Percentiles rank a stretch among this genome's conserved stretches.
Evolutionary conservation across 2,888 invertebrate species (phyloP).

Genomic region (Apotomis capreana): DNA sequence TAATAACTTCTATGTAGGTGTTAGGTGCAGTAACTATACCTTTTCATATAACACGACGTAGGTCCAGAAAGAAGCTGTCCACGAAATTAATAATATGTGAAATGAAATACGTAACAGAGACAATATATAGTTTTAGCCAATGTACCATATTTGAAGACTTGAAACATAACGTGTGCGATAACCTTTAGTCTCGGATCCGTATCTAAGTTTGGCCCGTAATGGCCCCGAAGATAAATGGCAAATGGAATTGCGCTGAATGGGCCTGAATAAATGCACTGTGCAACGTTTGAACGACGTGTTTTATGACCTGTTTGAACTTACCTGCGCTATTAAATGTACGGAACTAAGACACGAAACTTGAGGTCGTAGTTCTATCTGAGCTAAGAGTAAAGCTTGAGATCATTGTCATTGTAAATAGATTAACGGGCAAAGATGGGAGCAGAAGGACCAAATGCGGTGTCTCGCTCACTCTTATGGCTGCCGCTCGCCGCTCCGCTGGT

Average conservation of each 20-base stretch:
- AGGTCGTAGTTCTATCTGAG: slow-evolving; percentile 14
- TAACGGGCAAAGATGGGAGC: too few relatives aligned
- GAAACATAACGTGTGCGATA: slow-evolving; percentile 30
- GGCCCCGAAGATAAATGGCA: slow-evolving; percentile 47
- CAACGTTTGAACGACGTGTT: slow-evolving; percentile 42
- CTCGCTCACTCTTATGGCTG: too few relatives aligned
- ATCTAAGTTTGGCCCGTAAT: slow-evolving; percentile 49
- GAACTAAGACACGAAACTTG: slow-evolving; percentile 41
- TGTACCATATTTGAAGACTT: not conserved
- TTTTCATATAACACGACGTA: too few relatives aligned
- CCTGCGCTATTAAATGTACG: slow-evolving; percentile 41
- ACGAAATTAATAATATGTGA: too few relatives aligned
- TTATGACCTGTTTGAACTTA: slow-evolving; percentile 42
- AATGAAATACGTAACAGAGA: not conserved
- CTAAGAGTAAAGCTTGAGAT: slow-evolving; percentile 14
- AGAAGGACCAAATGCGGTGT: too few relatives aligned
- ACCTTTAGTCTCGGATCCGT: slow-evolving; percentile 43
- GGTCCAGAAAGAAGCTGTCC: too few relatives aligned
- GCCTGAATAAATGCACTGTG: slow-evolving; percentile 43
- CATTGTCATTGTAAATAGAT: not conserved
- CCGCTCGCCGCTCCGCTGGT: too few relatives aligned
- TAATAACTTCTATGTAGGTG: too few relatives aligned
- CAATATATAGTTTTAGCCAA: not conserved
- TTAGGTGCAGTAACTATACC: too few relatives aligned
- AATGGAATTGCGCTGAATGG: slow-evolving; percentile 43